phyloP scores from a whole-genome alignment of 1,140 invertebrate genomes.

The Gonioctena quinquepunctata region DNA sequence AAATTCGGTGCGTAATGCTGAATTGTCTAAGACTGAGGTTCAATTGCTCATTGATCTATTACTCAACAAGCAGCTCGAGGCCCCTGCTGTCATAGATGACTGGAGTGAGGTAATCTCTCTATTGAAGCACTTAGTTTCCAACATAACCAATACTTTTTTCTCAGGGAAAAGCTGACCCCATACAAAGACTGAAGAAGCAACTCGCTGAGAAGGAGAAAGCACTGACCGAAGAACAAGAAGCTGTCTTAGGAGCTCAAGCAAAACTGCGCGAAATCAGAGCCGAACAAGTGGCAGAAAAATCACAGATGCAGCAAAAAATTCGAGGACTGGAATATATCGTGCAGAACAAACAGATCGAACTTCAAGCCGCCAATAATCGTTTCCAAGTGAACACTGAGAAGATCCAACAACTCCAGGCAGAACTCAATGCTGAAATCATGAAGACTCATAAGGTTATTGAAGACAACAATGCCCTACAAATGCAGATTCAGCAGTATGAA shows the following conservation, averaged over 20 bases:
- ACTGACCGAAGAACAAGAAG: constrained; percentile 72
- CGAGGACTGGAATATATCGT: constrained; percentile 64
- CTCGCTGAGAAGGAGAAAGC: constrained; percentile 79
- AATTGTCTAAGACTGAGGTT: constrained; percentile 81
- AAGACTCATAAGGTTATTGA: constrained; percentile 61
- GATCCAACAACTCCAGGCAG: constrained; percentile 59
- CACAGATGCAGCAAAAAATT: constrained; percentile 60
- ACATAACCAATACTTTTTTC: constrained; percentile 10
- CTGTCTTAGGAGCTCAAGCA: constrained; percentile 68
- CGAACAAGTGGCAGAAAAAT: constrained; percentile 70
- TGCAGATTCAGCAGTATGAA: constrained; percentile 62
- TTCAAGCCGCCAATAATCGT: constrained; percentile 30
- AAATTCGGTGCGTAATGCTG: constrained; percentile 74
- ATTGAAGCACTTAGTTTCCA: neutral
- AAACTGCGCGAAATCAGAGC: constrained; percentile 78
- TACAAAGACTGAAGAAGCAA: constrained; percentile 84
- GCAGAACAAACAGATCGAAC: constrained; percentile 51
- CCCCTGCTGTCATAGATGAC: constrained; percentile 72
- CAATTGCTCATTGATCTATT: constrained; percentile 86
- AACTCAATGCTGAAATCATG: constrained; percentile 63
- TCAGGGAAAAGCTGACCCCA: constrained; percentile 79
- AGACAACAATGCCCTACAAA: constrained; percentile 59
- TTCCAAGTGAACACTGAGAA: constrained; percentile 39
- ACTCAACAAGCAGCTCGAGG: constrained; percentile 83
- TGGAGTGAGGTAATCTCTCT: constrained; percentile 75